These are phyloP conservation scores for Pseudomyrmex gracilis DNA, from an alignment of 1,140 invertebrate species.

Conservation along the genomic window DNA sequence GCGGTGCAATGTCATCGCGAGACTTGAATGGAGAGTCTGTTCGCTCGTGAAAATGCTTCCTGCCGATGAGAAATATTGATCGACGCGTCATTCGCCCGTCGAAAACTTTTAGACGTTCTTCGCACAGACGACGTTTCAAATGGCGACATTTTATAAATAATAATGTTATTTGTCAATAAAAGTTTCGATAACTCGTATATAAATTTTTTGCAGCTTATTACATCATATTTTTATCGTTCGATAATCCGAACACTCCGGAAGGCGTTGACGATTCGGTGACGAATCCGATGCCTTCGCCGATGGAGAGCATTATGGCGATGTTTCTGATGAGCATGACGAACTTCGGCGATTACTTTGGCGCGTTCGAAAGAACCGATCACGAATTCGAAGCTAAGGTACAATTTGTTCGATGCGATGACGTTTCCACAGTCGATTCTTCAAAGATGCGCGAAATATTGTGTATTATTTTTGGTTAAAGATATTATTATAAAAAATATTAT, in stretches of 20 bases:
- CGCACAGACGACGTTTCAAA: too few relatives aligned
- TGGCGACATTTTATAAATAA: too few relatives aligned
- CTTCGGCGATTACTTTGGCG: constrained; percentile 96
- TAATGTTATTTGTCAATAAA: neutral
- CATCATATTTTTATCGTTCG: constrained; percentile 95
- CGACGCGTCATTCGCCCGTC: neutral
- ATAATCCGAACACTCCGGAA: constrained; percentile 91
- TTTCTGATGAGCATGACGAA: constrained; percentile 99
- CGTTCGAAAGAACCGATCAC: constrained; percentile 95
- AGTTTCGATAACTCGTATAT: too few relatives aligned
- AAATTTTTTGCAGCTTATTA: constrained; percentile 91
- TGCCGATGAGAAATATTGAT: neutral
- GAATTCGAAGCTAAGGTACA: constrained; percentile 94
- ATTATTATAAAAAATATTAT: too few relatives aligned
- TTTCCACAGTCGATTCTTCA: neutral
- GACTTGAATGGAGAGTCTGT: constrained; percentile 35
- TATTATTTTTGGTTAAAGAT: too few relatives aligned
- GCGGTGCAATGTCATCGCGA: neutral
- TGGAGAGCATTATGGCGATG: constrained; percentile 98
- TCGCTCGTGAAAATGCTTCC: neutral
- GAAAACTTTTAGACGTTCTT: too few relatives aligned
- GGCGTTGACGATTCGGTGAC: constrained; percentile 89
- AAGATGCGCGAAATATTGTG: neutral
- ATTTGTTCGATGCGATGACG: neutral
- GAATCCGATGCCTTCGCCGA: constrained; percentile 95